These are phyloP conservation scores for Acanthurus tractus DNA, from an alignment of 2,797 vertebrate genomes.

Conservation along the genomic window DNA sequence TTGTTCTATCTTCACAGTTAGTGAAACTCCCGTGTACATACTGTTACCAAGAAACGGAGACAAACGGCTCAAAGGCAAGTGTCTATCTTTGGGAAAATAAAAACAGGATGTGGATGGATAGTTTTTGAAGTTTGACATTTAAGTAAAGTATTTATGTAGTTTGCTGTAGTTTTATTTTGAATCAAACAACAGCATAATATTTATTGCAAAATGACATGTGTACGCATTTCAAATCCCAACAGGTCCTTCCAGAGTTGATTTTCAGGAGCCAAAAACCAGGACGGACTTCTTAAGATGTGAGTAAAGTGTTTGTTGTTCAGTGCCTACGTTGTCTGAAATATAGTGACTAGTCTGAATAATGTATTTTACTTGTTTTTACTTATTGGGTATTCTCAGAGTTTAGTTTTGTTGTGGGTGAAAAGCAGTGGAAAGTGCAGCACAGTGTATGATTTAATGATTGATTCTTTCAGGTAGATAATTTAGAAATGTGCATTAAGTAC, in stretches of 20 bases:
- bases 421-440: neutral
- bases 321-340: neutral
- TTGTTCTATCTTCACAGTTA: slow-evolving; percentile 69
- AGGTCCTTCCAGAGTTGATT: slow-evolving; percentile 78
- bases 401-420: neutral
- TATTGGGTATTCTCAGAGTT: neutral
- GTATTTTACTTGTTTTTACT: neutral
- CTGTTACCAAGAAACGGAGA: slow-evolving; percentile 84
- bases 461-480: neutral
- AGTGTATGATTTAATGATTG: neutral
- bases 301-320: slow-evolving; percentile 41
- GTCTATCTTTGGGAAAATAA: neutral
- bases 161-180: neutral
- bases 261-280: slow-evolving; percentile 84
- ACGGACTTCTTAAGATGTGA: slow-evolving; percentile 86
- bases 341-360: neutral
- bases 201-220: neutral
- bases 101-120: neutral
- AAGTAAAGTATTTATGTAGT: neutral
- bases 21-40: slow-evolving; percentile 85
- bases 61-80: slow-evolving; percentile 80
- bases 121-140: neutral
- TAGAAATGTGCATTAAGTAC: neutral
- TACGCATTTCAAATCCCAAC: slow-evolving; percentile 23
- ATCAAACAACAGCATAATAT: neutral